A percentile compares a stretch with the other conserved stretches of the same genome.
These are phyloP conservation scores for Gnathonemus longibarbis DNA, from an alignment of 2,113 vertebrate genomes.

Conservation along the genomic window DNA sequence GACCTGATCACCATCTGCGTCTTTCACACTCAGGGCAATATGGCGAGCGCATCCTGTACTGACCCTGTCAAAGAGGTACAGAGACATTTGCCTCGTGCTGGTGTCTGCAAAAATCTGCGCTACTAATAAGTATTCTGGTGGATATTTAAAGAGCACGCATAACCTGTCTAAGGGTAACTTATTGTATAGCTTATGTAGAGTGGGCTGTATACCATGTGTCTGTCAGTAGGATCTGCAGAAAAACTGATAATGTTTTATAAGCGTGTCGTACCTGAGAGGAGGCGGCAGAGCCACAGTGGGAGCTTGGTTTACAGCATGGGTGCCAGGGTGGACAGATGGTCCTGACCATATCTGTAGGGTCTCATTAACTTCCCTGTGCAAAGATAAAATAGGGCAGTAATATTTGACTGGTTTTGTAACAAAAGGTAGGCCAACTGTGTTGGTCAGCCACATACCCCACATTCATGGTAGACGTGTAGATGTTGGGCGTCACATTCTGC, in stretches of 20 bases:
- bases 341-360: constrained; percentile 40
- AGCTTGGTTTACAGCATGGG: constrained; percentile 47
- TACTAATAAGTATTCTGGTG: not conserved
- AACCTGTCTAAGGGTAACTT: not conserved
- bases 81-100: not conserved
- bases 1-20: constrained; percentile 53
- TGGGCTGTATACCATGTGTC: not conserved
- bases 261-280: constrained; percentile 48
- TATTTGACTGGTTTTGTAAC: not conserved
- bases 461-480: constrained; percentile 28
- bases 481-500: constrained; percentile 46
- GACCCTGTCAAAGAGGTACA: constrained; percentile 33
- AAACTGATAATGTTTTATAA: not conserved
- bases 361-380: constrained; percentile 31
- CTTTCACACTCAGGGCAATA: constrained; percentile 44
- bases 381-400: not conserved
- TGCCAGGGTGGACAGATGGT: constrained; percentile 41
- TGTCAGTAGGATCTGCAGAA: not conserved
- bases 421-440: not conserved
- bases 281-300: constrained; percentile 47
- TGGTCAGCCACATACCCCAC: constrained; percentile 41
- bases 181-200: not conserved
- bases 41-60: constrained; percentile 39
- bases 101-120: not conserved
- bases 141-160: not conserved